Evolutionary conservation across 2,113 vertebrate species (phyloP), one percentile per base, ranked within the genome.

Genomic region (Salminus brasiliensis): DNA sequence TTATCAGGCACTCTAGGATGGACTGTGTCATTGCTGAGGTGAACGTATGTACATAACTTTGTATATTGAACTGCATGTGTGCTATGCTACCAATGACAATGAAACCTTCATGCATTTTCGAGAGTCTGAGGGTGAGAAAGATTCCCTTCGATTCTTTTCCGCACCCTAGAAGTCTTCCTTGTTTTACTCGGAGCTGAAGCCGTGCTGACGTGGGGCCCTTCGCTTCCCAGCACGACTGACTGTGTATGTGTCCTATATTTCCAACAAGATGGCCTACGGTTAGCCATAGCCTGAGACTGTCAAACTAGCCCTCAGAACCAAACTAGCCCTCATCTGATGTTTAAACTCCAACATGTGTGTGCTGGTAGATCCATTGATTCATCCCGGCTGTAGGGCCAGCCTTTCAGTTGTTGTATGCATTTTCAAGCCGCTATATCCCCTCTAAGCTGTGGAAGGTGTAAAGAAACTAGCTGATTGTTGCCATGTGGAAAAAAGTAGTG

Each of bases 31-130:
- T 88, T 85, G 80, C 79, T 69, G 23, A 87, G 81, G 88, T 89
- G 88, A 84, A 84, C 79, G 34, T 89, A 76, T 90, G 87, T 88
- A 87, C 83, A 88, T 83, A 72, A 84, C 72, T 81, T 81, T 91
- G 86, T 90, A 88, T 90, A 88, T 88, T 57, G 80, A 89, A 80
- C 84, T 91, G 90, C 91, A 92, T 91, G 91, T 91, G 78, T 91
- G 88, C 87, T 88, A 87, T 88, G 84, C 83, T 88, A 87, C 85
- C 81, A 88, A 83, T 90, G 85, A 88, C 73, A 80, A 87, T 85
- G 83, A 85, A 85, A 78, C 65, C 49, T 70, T 75, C 85, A 89
- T 91, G 90, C 89, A 89, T 91, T 91, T 91, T 84, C 77, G 86
- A 88, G 87, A 85, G 79, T 73, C 43, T 89, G 84, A 88, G 87